Evolutionary conservation across 2,888 invertebrate genomes (phyloP), one percentile per base, ranked within the genome.

Genomic region (Cabera pusaria): DNA sequence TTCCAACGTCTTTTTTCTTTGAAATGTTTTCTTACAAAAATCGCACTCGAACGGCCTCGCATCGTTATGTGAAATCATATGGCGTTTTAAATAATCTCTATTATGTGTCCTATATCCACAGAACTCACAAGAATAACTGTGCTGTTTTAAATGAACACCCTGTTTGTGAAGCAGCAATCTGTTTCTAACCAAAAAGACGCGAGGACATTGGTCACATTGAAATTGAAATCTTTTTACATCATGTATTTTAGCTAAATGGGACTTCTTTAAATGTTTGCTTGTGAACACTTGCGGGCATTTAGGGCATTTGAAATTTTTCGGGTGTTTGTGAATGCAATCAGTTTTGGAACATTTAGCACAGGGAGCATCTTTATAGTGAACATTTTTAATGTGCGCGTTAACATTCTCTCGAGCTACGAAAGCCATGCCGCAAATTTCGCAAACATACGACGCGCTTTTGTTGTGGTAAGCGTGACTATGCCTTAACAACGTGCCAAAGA

Each of bases 21-120:
- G 90, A 52, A 92, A 92, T 1, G 85, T 66, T 52, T 91, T 92
- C 17, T 89, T 89, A 43, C 92, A 92, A 40, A 84, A 73, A 2
- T 88, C 82, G 46, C 92, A 92, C 19, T 88, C 79, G 25, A 82
- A 91, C 1, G 91, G 91, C 31, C 91, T 77, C 0, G 90, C 72
- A 1, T 90, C 90, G 1, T 87, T 88, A 39, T 92, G 92, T 0
- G 79, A 86, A 0, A 91, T 85, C 69, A 88, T 87, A 34, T 92
- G 92, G 0, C 88, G 75, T 16, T 79, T 84, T 29, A 92, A 52
- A 7, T 90, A 64, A 18, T 88, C 84, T 5, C 78, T 84, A 8
- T 73, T 75, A 12, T 79, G 83, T 0, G 80, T 75, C 41, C 76
- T 76, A 14, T 79, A 81, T 0, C 82, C 80, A 18, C 87, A 88